Conservation (phyloP, 2,113 vertebrate species). For the Nycticryphes semicollaris region DNA sequence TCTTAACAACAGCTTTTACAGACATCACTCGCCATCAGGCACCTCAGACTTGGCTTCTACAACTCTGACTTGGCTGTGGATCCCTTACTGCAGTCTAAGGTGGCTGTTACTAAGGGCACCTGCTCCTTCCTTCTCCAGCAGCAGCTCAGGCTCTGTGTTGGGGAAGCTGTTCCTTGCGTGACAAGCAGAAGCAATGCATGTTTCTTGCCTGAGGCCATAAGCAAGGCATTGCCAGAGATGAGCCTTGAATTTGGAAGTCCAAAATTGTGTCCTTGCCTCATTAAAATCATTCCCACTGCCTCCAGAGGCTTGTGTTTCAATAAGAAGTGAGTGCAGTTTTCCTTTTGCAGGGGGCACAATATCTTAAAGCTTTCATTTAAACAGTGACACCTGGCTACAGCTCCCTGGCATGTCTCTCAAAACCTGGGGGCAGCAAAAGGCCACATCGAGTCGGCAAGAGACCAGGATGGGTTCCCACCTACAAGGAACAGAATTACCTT, state of each 20-base stretch:
- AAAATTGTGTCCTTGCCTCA: not conserved
- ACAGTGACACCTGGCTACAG: not conserved
- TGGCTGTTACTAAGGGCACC: not conserved
- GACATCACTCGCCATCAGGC: not conserved
- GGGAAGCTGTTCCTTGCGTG: not conserved
- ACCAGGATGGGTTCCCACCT: not conserved
- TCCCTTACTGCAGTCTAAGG: not conserved
- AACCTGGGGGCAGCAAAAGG: not conserved
- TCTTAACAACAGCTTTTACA: not conserved
- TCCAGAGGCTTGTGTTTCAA: not conserved
- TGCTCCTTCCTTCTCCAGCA: not conserved
- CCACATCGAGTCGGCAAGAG: not conserved
- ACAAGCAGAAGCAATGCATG: not conserved
- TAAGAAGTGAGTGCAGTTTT: not conserved
- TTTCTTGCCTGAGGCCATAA: not conserved
- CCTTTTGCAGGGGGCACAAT: not conserved
- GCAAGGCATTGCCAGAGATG: not conserved
- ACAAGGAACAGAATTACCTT: not conserved
- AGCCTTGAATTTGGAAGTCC: not conserved
- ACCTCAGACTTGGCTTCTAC: not conserved
- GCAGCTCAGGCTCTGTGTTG: not conserved
- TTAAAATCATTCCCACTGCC: not conserved
- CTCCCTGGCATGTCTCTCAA: not conserved
- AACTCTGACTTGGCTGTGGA: not conserved
- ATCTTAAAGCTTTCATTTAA: not conserved